Evolutionary conservation across 2,888 invertebrate genomes (phyloP).

Genomic region (Peribatodes rhomboidaria): DNA sequence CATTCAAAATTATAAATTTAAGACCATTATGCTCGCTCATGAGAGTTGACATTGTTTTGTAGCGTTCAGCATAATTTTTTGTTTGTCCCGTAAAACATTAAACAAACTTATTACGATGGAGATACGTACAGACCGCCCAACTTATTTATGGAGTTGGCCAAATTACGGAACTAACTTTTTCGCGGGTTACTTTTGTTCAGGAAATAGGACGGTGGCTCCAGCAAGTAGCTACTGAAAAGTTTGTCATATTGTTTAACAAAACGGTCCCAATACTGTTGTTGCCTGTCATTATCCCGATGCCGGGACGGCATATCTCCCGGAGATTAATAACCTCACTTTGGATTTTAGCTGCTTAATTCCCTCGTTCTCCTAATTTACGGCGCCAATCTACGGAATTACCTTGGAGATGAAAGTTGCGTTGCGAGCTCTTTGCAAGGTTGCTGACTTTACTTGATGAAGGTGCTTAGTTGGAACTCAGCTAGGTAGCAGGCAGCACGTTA

Average conservation of each 20-base stretch:
- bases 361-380: conserved; percentile 65
- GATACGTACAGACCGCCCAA: neutral
- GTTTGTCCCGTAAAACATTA: conserved; percentile 20
- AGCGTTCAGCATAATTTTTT: conserved; percentile 22
- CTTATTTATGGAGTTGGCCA: neutral
- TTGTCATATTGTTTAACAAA: conserved; percentile 11
- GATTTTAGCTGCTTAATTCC: conserved; percentile 60
- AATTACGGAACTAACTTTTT: neutral
- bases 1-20: conserved; percentile 18
- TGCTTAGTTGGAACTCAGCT: neutral
- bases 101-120: conserved; percentile 21
- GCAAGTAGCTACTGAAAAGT: neutral
- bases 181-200: neutral
- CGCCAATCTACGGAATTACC: conserved; percentile 62
- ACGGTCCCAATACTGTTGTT: conserved; percentile 44
- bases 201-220: neutral
- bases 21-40: conserved; percentile 8
- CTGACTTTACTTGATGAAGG: conserved; percentile 24
- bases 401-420: conserved; percentile 50
- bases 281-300: conserved; percentile 45
- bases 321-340: conserved; percentile 60
- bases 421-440: conserved; percentile 11
- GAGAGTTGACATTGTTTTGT: conserved; percentile 19
- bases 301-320: conserved; percentile 48
- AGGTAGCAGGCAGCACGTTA: neutral